These are phyloP conservation scores for Acanthosoma haemorrhoidale DNA, from an alignment of 2,888 invertebrate species.

Conservation along the genomic window DNA sequence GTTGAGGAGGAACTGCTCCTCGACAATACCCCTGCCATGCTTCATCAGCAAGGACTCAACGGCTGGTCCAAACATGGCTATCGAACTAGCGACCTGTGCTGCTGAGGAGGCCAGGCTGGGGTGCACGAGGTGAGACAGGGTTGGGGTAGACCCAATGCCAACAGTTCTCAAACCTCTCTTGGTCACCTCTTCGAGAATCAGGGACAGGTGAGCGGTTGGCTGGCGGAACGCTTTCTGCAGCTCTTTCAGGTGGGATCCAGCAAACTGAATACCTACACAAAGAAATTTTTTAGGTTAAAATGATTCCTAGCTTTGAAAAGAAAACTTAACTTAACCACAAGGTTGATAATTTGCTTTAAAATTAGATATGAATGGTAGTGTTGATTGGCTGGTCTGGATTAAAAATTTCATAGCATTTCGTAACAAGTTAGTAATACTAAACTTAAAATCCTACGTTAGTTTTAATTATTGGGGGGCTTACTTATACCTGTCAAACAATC, in stretches of 20 bases:
- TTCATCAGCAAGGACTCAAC: conserved; percentile 76
- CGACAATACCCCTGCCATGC: conserved; percentile 75
- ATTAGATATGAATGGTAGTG: no score
- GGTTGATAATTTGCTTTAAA: no score
- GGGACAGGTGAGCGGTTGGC: conserved; percentile 82
- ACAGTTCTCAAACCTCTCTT: conserved; percentile 75
- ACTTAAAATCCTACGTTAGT: no score
- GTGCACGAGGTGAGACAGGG: conserved; percentile 64
- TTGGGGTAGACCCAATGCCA: conserved; percentile 62
- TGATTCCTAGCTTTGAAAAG: no score
- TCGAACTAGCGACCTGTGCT: conserved; percentile 53
- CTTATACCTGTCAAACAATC: no score
- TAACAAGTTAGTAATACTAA: no score
- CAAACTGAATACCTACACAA: conserved; percentile 73
- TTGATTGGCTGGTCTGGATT: no score
- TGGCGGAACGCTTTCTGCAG: conserved; percentile 89
- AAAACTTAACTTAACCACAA: no score
- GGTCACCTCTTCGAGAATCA: conserved; percentile 83
- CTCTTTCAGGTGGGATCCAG: conserved; percentile 87
- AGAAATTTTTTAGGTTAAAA: no score
- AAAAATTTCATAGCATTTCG: no score
- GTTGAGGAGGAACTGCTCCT: conserved; percentile 86
- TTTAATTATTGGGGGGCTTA: no score
- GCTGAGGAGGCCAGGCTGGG: conserved; percentile 64
- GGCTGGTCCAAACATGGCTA: conserved; percentile 67